These are phyloP conservation scores for Nylanderia fulva DNA, from an alignment of 1,140 invertebrate species.

Conservation along the genomic window DNA sequence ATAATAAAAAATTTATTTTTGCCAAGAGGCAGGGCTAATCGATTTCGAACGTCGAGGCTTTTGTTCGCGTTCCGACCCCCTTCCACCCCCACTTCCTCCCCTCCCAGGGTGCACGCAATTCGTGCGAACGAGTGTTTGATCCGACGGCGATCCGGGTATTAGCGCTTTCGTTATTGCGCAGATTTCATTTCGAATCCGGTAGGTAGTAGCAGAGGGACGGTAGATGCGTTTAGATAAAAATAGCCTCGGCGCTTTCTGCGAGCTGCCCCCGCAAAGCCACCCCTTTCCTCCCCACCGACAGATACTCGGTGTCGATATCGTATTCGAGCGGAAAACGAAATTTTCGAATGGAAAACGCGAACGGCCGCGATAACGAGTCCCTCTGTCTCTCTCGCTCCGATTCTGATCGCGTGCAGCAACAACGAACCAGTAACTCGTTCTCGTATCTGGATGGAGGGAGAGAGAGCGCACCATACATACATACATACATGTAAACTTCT, in stretches of 20 bases:
- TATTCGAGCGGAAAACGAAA: slow-evolving; percentile 68
- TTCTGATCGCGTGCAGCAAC: slow-evolving; percentile 62
- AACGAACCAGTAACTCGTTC: slow-evolving; percentile 58
- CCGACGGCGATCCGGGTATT: slow-evolving; percentile 41
- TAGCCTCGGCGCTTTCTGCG: slow-evolving; percentile 42
- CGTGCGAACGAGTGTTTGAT: slow-evolving; percentile 77
- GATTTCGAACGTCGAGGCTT: slow-evolving; percentile 14
- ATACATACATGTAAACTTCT: slow-evolving; percentile 20
- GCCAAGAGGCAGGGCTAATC: background rate
- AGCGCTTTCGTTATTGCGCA: slow-evolving; percentile 49
- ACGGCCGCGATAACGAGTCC: slow-evolving; percentile 77
- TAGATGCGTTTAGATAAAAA: slow-evolving; percentile 63
- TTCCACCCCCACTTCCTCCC: too few species aligned
- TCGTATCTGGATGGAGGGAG: slow-evolving; percentile 72
- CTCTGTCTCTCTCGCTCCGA: too few species aligned
- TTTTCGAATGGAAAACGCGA: slow-evolving; percentile 67
- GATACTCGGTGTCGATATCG: slow-evolving; percentile 63
- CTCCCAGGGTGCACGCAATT: slow-evolving; percentile 13
- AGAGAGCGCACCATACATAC: slow-evolving; percentile 2
- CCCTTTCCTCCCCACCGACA: slow-evolving; percentile 20
- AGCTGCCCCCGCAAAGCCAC: slow-evolving; percentile 12
- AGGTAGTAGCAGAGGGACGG: background rate
- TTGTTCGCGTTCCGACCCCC: background rate
- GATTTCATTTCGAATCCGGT: slow-evolving; percentile 52
- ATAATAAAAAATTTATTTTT: background rate